phyloP scores from a whole-genome alignment of 2,113 vertebrate species.

The Apodemus speciosus region DNA sequence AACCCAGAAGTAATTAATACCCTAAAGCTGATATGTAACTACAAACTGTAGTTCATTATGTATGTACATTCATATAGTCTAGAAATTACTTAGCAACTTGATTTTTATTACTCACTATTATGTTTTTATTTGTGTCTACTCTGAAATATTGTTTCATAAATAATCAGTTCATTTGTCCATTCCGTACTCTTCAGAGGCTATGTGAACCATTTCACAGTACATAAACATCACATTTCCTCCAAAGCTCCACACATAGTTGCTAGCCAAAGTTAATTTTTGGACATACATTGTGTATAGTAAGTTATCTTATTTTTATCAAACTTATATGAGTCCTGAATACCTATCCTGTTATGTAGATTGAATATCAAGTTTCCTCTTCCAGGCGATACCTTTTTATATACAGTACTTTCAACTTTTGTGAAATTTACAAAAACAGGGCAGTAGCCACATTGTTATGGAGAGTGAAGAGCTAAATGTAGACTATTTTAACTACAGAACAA shows the following conservation, averaged over 20 bases:
- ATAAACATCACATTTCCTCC: neutral
- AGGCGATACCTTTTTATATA: neutral
- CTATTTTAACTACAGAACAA: neutral
- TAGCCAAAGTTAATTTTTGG: conserved; percentile 1
- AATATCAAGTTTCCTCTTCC: neutral
- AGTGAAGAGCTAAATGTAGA: neutral
- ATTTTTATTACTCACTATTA: neutral
- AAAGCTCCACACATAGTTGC: neutral
- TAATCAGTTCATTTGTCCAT: neutral
- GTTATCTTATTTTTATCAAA: conserved; percentile 26
- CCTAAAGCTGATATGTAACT: neutral
- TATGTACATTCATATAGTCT: neutral
- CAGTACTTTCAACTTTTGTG: neutral
- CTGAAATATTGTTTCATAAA: neutral
- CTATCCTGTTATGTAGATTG: neutral
- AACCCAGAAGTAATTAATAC: neutral
- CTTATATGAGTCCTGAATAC: neutral
- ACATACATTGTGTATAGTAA: neutral
- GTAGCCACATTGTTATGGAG: neutral
- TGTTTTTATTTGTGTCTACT: neutral
- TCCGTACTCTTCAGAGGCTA: neutral
- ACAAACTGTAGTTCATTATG: conserved; percentile 5
- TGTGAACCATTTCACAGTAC: neutral
- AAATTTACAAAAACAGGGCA: neutral
- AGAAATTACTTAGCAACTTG: neutral